Evolutionary conservation across 2,113 vertebrate genomes (phyloP), one percentile per base, ranked within the genome.

Genomic region (Rousettus leschenaultii): DNA sequence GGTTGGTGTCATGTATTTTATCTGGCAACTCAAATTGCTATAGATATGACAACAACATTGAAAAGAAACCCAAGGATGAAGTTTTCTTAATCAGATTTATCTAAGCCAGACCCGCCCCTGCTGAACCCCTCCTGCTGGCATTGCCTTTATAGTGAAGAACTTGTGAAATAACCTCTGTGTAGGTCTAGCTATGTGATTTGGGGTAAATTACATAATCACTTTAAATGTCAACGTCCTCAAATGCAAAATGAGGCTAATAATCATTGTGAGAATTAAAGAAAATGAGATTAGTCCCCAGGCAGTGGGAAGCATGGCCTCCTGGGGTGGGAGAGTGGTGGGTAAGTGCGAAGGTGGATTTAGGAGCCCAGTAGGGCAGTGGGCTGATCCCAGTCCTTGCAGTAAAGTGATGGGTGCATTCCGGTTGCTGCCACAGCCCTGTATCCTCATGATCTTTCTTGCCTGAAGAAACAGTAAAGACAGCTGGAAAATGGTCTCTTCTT

Each of bases 261-360:
- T 43, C 61, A 15, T 26, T 91, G 51, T 91, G 89, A 94, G 79
- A 82, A 68, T 82, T 65, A 22, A 53, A 24, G 82, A 53, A 82
- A 82, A 77, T 35, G 68, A 53, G 66, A 63, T 55, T 21, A 51
- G 59, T 77, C 73, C 75, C 66, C 24, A 45, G 48, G 48, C 35
- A 0, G 0, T 30, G 33, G 63, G 73, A 70, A 61, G n/a, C 9
- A 0, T 48, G 28, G n/a, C 33, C 10, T 71, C 1, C 2, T 7
- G 7, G 26, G 8, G 38, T 59, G n/a, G 51, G 51, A 15, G 15
- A 14, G 51, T 51, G 51, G 51, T 3, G 15, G 51, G 51, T 51
- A 51, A 48, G 51, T 1, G 8, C 3, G 65, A 57, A 3, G 33
- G 2, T 70, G 35, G n/a, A n/a, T 59, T 89, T 59, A 51, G n/a